Conservation (phyloP, 2,113 vertebrate genomes). For the Abramis brama region DNA sequence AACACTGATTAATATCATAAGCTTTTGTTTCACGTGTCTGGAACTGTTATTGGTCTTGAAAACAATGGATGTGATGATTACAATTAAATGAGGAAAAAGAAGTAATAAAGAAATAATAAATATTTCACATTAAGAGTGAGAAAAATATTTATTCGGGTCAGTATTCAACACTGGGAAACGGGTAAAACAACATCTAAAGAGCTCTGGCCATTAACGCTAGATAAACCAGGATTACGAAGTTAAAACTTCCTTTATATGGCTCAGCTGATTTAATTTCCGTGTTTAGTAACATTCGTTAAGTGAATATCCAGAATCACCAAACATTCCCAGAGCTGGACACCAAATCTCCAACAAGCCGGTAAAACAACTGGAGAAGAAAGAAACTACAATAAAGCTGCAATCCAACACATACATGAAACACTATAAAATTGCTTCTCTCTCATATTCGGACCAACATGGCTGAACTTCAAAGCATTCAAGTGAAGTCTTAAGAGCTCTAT, state of each 20-base stretch:
- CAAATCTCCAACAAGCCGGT: neutral
- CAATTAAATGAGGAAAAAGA: neutral
- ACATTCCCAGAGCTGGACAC: neutral
- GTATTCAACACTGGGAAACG: neutral
- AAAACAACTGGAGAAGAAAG: conserved; percentile 24
- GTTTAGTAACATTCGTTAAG: neutral
- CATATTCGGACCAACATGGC: conserved; percentile 29
- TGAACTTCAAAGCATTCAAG: conserved; percentile 20
- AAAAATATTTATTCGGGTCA: neutral
- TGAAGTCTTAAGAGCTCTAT: neutral
- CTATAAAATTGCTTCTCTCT: conserved; percentile 23
- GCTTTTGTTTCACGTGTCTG: neutral
- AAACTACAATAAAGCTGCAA: conserved; percentile 10
- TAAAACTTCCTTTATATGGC: neutral
- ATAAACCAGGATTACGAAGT: too few relatives aligned
- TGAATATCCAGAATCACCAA: conserved; percentile 12
- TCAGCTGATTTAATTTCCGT: conserved; percentile 17
- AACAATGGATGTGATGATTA: neutral
- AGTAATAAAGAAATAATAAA: neutral
- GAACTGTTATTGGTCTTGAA: neutral
- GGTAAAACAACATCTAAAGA: neutral
- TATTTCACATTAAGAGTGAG: neutral
- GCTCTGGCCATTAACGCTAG: neutral
- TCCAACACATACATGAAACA: conserved; percentile 36
- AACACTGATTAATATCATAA: neutral